phyloP scores from a whole-genome alignment of 2,888 invertebrate genomes.

The Zele albiditarsus region DNA sequence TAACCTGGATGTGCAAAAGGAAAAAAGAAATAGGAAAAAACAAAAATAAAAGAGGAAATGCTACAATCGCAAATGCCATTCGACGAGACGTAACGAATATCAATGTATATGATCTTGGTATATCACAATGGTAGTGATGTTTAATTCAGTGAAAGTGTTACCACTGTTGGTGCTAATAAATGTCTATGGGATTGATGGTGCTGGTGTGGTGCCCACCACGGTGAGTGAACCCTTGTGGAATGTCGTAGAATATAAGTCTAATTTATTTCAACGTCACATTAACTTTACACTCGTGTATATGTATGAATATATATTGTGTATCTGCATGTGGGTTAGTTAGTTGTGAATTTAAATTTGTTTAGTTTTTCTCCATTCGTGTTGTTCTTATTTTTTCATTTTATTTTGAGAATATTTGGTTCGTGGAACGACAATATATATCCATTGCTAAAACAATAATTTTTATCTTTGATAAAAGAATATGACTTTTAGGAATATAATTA shows the following conservation, averaged over 20 bases:
- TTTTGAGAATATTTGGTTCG: too few relatives aligned
- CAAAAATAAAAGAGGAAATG: slow-evolving; percentile 1
- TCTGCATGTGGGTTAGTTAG: neutral
- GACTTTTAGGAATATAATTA: too few relatives aligned
- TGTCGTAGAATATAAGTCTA: slow-evolving; percentile 44
- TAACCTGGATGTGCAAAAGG: neutral
- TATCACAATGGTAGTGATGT: slow-evolving; percentile 55
- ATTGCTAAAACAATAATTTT: too few relatives aligned
- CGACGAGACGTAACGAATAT: slow-evolving; percentile 15
- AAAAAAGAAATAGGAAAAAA: neutral
- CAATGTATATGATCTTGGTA: slow-evolving; percentile 10
- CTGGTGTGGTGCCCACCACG: slow-evolving; percentile 57
- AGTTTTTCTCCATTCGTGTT: neutral
- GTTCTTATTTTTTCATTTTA: too few relatives aligned
- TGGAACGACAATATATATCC: too few relatives aligned
- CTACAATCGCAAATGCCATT: neutral
- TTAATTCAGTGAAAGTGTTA: slow-evolving; percentile 62
- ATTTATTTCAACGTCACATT: slow-evolving; percentile 32
- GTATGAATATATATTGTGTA: neutral
- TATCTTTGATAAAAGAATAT: too few relatives aligned
- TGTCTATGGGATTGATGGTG: slow-evolving; percentile 45
- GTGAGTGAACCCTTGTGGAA: slow-evolving; percentile 59
- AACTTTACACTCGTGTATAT: neutral
- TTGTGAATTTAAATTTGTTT: neutral
- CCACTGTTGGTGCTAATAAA: slow-evolving; percentile 53